Evolutionary conservation across 2,888 invertebrate species (phyloP).

Genomic region (Nomada flava): DNA sequence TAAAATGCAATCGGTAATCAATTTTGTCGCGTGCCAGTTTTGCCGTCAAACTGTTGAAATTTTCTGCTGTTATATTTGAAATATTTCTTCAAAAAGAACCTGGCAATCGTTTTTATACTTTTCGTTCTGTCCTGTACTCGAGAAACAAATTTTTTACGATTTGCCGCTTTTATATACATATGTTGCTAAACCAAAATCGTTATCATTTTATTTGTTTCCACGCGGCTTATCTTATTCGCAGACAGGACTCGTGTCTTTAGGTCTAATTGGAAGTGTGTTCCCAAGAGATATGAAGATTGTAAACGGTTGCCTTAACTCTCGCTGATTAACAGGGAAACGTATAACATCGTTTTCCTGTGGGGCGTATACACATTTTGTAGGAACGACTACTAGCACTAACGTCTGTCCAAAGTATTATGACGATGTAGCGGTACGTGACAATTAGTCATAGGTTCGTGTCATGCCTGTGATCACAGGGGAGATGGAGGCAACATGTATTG

Average conservation of each 20-base stretch:
- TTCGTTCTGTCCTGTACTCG: too few relatives aligned
- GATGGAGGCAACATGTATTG: not conserved
- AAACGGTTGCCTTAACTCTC: too few relatives aligned
- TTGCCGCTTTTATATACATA: not conserved
- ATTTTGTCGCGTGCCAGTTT: too few relatives aligned
- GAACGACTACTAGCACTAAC: too few relatives aligned
- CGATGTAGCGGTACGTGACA: slow-evolving; percentile 1
- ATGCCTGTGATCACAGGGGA: slow-evolving; percentile 13
- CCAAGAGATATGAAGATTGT: not conserved
- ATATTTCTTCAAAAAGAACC: not conserved
- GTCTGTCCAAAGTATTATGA: not conserved
- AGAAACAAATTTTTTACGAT: too few relatives aligned
- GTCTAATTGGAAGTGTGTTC: not conserved
- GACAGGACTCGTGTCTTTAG: too few relatives aligned
- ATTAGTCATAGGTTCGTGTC: slow-evolving; percentile 41
- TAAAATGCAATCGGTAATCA: too few relatives aligned
- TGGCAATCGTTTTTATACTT: too few relatives aligned
- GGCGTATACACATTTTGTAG: too few relatives aligned
- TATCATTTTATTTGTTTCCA: not conserved
- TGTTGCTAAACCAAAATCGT: not conserved
- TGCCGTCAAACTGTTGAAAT: too few relatives aligned
- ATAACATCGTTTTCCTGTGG: too few relatives aligned
- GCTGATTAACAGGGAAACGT: not conserved
- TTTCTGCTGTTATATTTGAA: not conserved
- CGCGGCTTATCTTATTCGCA: not conserved